These are phyloP conservation scores for Lepidothrix coronata DNA, from an alignment of 2,113 vertebrate species.

Conservation along the genomic window DNA sequence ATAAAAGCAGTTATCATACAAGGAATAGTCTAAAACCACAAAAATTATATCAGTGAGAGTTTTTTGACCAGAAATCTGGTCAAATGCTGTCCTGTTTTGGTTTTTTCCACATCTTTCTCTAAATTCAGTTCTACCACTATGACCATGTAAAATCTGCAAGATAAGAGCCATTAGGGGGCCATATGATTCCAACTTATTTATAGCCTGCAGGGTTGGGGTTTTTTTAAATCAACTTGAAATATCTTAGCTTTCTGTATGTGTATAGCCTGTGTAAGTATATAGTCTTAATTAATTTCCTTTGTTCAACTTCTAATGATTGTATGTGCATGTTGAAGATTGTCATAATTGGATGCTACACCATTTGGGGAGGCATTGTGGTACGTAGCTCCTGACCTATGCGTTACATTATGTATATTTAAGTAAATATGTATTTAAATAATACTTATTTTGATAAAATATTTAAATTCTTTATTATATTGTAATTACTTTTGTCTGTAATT, in stretches of 20 bases:
- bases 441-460: neutral
- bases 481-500: neutral
- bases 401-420: neutral
- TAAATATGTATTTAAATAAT: neutral
- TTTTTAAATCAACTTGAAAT: constrained; percentile 7
- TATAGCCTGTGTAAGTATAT: neutral
- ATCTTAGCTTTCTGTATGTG: neutral
- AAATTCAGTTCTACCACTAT: neutral
- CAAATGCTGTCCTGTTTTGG: neutral
- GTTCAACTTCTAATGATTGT: neutral
- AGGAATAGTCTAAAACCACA: neutral
- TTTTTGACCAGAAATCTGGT: neutral
- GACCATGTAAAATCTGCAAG: neutral
- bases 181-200: constrained; percentile 2
- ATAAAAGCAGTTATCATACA: neutral
- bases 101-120: neutral
- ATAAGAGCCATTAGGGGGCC: neutral
- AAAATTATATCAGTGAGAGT: neutral
- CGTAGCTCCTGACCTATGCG: neutral
- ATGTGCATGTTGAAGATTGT: neutral
- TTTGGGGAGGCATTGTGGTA: neutral
- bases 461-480: neutral
- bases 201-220: neutral
- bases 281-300: neutral
- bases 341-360: neutral